Conservation (phyloP, 2,888 invertebrate genomes). For the Trachelus stipa region DNA sequence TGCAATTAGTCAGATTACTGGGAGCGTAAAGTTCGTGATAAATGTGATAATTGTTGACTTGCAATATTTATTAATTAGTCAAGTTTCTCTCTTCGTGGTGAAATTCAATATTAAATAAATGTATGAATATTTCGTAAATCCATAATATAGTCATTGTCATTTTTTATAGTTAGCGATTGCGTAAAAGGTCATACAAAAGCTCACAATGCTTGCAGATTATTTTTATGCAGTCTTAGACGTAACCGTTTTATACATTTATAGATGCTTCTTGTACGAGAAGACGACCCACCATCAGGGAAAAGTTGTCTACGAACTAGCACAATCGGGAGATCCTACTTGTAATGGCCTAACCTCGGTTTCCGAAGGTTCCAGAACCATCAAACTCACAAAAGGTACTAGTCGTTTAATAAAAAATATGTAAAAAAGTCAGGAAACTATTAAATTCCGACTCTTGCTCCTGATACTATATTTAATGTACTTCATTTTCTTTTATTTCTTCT, state of each 20-base stretch:
- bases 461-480: slow-evolving; percentile 9
- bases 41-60: slow-evolving; percentile 45
- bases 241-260: slow-evolving; percentile 49
- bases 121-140: neutral
- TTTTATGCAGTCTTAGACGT: slow-evolving; percentile 17
- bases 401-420: neutral
- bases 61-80: neutral
- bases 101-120: neutral
- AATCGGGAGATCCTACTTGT: slow-evolving; percentile 85
- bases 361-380: slow-evolving; percentile 84
- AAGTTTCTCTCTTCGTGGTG: neutral
- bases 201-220: neutral
- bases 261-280: slow-evolving; percentile 83
- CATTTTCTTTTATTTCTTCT: slow-evolving; percentile 36
- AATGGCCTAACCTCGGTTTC: slow-evolving; percentile 79
- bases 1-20: slow-evolving; percentile 54
- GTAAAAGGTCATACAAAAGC: neutral
- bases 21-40: slow-evolving; percentile 42
- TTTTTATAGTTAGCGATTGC: neutral
- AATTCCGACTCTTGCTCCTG: neutral
- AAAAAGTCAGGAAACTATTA: neutral
- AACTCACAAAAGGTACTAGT: slow-evolving; percentile 77
- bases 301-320: slow-evolving; percentile 76
- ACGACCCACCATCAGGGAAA: slow-evolving; percentile 58
- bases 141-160: neutral